Evolutionary conservation across 2,797 vertebrate genomes (phyloP).

Genomic region (Rallus crepitans): DNA sequence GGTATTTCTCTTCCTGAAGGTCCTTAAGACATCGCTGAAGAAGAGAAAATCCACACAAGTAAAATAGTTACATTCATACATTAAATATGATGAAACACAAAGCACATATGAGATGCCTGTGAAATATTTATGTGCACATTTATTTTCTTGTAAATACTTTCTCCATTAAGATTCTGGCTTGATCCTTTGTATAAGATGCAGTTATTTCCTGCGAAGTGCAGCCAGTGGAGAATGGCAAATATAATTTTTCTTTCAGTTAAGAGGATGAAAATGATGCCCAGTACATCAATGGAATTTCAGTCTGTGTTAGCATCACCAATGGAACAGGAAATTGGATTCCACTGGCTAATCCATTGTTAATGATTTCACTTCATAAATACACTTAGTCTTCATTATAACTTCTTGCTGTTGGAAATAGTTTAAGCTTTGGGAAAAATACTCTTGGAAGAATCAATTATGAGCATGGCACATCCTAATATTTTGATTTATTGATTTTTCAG

Average conservation of each 20-base stretch:
- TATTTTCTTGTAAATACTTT: slow-evolving; percentile 54
- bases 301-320: slow-evolving; percentile 58
- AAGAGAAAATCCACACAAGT: background rate
- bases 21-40: background rate
- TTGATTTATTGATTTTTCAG: slow-evolving; percentile 56
- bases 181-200: background rate
- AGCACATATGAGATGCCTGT: slow-evolving; percentile 2
- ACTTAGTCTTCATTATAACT: slow-evolving; percentile 75
- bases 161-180: slow-evolving; percentile 44
- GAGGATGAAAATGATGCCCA: slow-evolving; percentile 43
- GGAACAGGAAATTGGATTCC: slow-evolving; percentile 78
- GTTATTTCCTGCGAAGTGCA: background rate
- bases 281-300: slow-evolving; percentile 66
- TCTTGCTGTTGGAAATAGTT: slow-evolving; percentile 64
- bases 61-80: slow-evolving; percentile 21
- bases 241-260: slow-evolving; percentile 49
- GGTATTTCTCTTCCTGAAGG: background rate
- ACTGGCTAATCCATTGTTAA: slow-evolving; percentile 78
- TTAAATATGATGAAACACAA: slow-evolving; percentile 34
- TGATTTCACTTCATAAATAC: slow-evolving; percentile 74
- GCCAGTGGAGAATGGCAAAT: slow-evolving; percentile 28
- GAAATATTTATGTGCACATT: slow-evolving; percentile 59
- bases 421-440: slow-evolving; percentile 66
- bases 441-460: slow-evolving; percentile 66
- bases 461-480: slow-evolving; percentile 47